phyloP scores from a whole-genome alignment of 2,113 vertebrate species.

The Daphoenositta chrysoptera region DNA sequence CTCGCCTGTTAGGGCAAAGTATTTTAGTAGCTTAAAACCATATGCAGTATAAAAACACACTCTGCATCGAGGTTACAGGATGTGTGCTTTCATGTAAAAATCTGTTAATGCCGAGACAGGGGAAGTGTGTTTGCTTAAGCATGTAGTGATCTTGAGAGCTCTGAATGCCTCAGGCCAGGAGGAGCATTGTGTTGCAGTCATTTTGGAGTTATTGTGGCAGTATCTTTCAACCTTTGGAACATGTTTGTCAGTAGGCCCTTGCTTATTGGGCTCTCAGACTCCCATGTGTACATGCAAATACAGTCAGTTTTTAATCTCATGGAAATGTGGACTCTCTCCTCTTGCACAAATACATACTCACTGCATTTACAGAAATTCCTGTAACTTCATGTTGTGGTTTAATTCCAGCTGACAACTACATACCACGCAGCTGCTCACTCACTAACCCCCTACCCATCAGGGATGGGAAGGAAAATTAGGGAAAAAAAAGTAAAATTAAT shows the following conservation, averaged over 20 bases:
- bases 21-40: not conserved
- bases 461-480: not conserved
- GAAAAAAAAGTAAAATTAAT: not conserved
- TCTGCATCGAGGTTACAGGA: not conserved
- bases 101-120: not conserved
- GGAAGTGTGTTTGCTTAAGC: not conserved
- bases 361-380: not conserved
- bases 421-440: not conserved
- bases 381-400: not conserved
- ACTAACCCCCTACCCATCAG: not conserved
- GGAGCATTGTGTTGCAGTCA: not conserved
- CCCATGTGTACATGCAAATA: not conserved
- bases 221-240: not conserved
- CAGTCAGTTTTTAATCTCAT: not conserved
- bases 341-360: not conserved
- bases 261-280: not conserved
- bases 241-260: not conserved
- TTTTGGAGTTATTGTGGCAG: not conserved
- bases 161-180: not conserved
- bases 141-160: not conserved
- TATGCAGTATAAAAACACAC: not conserved
- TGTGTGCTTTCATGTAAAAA: not conserved
- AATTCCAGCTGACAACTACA: not conserved
- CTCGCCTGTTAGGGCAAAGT: rapidly evolving
- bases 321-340: not conserved